Evolutionary conservation across 2,888 invertebrate genomes (phyloP), one percentile per base, ranked within the genome.

Genomic region (Dendrolimus houi): DNA sequence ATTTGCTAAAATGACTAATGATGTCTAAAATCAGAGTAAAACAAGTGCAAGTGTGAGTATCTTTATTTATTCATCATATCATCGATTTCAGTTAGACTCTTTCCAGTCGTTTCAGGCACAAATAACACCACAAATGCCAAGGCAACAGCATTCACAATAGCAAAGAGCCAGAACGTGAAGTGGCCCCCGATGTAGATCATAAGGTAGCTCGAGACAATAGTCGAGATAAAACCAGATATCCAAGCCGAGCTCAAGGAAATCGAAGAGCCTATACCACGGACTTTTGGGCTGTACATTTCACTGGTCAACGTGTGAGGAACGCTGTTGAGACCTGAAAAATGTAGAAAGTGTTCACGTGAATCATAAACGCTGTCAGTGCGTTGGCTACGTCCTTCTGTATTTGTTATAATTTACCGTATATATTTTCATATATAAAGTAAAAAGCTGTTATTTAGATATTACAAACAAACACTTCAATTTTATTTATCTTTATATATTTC

Each of bases 31-130:
- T 3, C 6, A 29, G 29, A 29, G 6, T 29, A 29, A 29, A 29
- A 29, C 29, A 6, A 29, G 29, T 29, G 29, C 3, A 29, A 0
- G 6, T 29, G 3, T 29, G 29, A 29, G 29, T 29, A 29, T 29
- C 0, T 6, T 29, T 29, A 47, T 47, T 42, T 53, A 47, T 29
- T 29, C 62, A 79, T 63, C 76, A 79, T 74, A 9, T 74, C 72
- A 41, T 76, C 75, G 53, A 78, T 77, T 55, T 78, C 77, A 56
- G 68, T 66, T 3, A 79, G 58, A 2, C 72, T 76, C 58, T 72
- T 77, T 2, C 77, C 77, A 56, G 75, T 79, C 0, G 79, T 79
- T 55, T 79, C 78, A 1, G 79, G 79, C 7, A 79, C 59, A 13
- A 59, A 70, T 52, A 75, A 66, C 40, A 63, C 62, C 0, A 76